phyloP scores from a whole-genome alignment of 2,888 invertebrate genomes.

The Cataglyphis rosenhaueri region DNA sequence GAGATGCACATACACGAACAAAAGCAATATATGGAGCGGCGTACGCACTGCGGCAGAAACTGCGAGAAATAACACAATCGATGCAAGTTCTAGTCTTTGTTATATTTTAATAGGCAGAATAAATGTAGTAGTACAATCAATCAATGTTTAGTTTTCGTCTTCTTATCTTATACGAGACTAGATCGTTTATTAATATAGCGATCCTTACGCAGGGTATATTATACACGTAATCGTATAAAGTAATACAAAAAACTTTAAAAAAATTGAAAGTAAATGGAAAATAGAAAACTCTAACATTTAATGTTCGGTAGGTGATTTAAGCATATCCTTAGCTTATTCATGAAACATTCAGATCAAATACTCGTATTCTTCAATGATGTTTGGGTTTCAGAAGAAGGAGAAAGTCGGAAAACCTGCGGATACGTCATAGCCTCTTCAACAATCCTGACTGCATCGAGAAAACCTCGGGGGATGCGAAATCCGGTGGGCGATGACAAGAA shows the following conservation, averaged over 20 bases:
- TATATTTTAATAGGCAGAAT: slow-evolving; percentile 11
- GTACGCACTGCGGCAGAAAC: slow-evolving; percentile 52
- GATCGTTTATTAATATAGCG: background rate
- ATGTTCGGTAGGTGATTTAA: slow-evolving; percentile 9
- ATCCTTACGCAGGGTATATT: background rate
- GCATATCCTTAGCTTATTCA: background rate
- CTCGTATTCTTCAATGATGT: slow-evolving; percentile 20
- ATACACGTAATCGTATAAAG: background rate
- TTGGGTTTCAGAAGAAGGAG: slow-evolving; percentile 58
- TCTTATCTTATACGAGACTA: background rate
- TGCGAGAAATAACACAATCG: slow-evolving; percentile 28
- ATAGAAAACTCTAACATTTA: background rate
- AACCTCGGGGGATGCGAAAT: slow-evolving; percentile 82
- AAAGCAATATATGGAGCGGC: slow-evolving; percentile 33
- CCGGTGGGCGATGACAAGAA: slow-evolving; percentile 81
- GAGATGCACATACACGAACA: slow-evolving; percentile 27
- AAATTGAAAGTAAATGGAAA: background rate
- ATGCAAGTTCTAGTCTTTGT: background rate
- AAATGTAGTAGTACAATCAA: background rate
- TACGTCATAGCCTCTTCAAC: slow-evolving; percentile 38
- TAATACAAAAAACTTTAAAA: background rate
- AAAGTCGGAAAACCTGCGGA: background rate
- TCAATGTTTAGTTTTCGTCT: background rate
- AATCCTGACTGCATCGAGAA: slow-evolving; percentile 57
- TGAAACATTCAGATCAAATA: background rate